phyloP scores from a whole-genome alignment of 1,140 invertebrate species.

The Hyposmocoma kahamanoa region DNA sequence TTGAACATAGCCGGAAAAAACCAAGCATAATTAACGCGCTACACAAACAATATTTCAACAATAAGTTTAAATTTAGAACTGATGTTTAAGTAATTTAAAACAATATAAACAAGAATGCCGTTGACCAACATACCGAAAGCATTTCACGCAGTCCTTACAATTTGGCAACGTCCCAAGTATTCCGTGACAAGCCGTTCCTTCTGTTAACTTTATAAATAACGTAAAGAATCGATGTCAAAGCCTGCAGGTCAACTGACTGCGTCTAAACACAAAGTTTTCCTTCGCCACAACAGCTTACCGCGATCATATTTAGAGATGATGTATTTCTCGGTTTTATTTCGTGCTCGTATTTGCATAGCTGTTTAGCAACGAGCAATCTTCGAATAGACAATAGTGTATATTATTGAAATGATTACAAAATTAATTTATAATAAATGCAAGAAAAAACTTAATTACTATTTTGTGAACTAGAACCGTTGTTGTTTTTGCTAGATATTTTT shows the following conservation, averaged over 20 bases:
- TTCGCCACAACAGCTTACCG: background rate
- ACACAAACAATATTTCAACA: background rate
- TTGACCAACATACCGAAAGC: conserved; percentile 55
- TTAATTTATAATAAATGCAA: background rate
- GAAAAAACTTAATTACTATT: conserved; percentile 28
- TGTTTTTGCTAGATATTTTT: conserved; percentile 20
- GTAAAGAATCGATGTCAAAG: conserved; percentile 8
- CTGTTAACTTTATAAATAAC: conserved; percentile 40
- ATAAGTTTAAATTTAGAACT: background rate
- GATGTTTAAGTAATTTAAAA: background rate
- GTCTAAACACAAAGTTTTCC: background rate
- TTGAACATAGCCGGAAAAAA: background rate
- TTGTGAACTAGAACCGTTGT: conserved; percentile 21
- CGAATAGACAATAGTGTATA: too few relatives aligned
- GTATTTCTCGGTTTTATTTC: background rate
- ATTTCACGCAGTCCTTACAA: conserved; percentile 54
- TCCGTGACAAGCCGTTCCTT: conserved; percentile 49
- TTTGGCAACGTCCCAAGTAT: conserved; percentile 57
- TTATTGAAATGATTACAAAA: too few relatives aligned
- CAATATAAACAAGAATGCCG: conserved; percentile 58
- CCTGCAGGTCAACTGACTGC: background rate
- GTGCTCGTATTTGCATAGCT: background rate
- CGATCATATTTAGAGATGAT: background rate
- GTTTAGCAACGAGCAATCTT: too few relatives aligned
- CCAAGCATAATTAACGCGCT: background rate